Conservation (phyloP, 2,797 vertebrate species). For the Propithecus perrieri region DNA sequence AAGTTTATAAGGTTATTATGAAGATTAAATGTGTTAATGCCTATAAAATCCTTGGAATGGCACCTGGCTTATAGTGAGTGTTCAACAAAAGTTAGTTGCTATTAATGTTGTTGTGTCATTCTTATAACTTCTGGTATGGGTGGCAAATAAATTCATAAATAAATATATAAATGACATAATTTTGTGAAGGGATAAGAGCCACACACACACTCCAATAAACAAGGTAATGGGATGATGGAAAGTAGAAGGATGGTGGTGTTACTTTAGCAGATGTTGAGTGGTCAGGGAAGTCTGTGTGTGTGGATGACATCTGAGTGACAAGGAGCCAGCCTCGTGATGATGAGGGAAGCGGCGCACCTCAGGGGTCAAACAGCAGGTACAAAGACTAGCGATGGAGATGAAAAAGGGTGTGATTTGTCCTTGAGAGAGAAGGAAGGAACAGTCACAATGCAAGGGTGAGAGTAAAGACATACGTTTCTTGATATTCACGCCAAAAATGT, state of each 20-base stretch:
- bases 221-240: not conserved
- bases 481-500: not conserved
- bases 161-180: not conserved
- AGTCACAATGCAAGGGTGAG: not conserved
- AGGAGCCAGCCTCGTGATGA: no score
- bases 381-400: not conserved
- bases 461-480: not conserved
- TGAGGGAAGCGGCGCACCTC: not conserved
- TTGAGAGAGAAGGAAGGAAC: not conserved
- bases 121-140: not conserved
- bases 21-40: not conserved
- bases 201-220: not conserved
- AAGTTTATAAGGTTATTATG: not conserved
- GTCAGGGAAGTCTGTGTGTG: no score
- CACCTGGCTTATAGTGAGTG: not conserved
- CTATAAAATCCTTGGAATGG: not conserved
- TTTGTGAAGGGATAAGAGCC: not conserved
- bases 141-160: not conserved
- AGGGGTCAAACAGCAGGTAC: not conserved
- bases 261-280: not conserved
- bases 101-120: not conserved
- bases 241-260: not conserved
- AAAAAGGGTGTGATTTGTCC: not conserved
- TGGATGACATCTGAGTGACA: no score
- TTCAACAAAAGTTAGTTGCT: not conserved